phyloP scores from a whole-genome alignment of 2,797 vertebrate species.

The Hipposideros larvatus region DNA sequence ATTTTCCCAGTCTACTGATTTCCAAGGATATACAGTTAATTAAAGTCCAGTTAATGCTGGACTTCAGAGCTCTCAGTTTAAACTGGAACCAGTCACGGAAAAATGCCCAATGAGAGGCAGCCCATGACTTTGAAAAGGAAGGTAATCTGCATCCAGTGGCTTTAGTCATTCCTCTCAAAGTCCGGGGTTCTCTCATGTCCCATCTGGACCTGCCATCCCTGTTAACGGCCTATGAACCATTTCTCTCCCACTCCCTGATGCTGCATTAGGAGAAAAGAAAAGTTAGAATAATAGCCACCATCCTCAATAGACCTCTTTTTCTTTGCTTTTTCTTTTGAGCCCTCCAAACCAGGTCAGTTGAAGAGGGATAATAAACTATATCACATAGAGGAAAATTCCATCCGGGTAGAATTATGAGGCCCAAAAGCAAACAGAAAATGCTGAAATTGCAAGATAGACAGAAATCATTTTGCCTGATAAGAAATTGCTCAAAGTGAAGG shows the following conservation, averaged over 20 bases:
- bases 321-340: not conserved
- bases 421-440: constrained; percentile 49
- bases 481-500: constrained; percentile 38
- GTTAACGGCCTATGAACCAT: not conserved
- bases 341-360: not conserved
- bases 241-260: not conserved
- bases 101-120: not conserved
- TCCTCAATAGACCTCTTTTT: not conserved
- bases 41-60: not conserved
- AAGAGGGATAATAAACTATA: constrained; percentile 12
- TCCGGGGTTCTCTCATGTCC: not conserved
- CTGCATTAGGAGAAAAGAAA: not conserved
- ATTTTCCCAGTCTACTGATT: not conserved
- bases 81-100: not conserved
- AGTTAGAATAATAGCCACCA: not conserved
- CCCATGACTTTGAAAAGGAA: not conserved
- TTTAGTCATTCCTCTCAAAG: not conserved
- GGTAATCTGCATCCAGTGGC: not conserved
- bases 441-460: not conserved
- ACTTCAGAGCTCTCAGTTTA: not conserved
- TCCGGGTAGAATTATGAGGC: constrained; percentile 29
- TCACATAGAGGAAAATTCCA: not conserved
- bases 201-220: not conserved
- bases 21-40: not conserved
- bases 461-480: constrained; percentile 21